Conservation (phyloP, 2,888 invertebrate genomes). For the Amblyjoppa fuscipennis region DNA sequence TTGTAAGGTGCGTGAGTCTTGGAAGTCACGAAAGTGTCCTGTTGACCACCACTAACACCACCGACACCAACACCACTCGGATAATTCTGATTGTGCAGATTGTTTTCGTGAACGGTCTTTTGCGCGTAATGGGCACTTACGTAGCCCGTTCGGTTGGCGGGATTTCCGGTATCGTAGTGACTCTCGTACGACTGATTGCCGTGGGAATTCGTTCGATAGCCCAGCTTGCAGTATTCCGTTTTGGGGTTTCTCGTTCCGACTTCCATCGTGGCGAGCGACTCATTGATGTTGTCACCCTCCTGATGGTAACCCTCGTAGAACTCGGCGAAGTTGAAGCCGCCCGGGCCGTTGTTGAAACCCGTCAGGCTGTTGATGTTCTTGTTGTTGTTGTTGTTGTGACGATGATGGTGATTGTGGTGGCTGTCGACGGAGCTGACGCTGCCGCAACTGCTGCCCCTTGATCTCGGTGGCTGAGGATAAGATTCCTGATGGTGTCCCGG, state of each 20-base stretch:
- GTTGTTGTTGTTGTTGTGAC: constrained; percentile 26
- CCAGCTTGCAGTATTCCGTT: constrained; percentile 70
- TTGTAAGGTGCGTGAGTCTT: constrained; percentile 69
- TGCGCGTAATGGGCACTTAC: constrained; percentile 67
- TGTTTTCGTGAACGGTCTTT: constrained; percentile 32
- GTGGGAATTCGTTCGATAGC: constrained; percentile 69
- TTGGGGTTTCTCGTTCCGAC: constrained; percentile 67
- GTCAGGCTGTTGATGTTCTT: constrained; percentile 24
- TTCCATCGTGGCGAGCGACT: constrained; percentile 49
- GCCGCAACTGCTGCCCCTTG: constrained; percentile 81
- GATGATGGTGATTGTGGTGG: constrained; percentile 64
- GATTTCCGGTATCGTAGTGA: constrained; percentile 68
- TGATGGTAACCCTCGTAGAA: constrained; percentile 81
- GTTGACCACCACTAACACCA: constrained; percentile 28
- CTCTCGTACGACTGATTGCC: constrained; percentile 73
- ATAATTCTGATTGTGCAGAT: constrained; percentile 18
- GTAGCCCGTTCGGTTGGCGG: constrained; percentile 57
- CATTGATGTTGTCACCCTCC: constrained; percentile 72
- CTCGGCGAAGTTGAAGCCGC: constrained; percentile 76
- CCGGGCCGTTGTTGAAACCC: constrained; percentile 65
- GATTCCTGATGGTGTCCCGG: constrained; percentile 72
- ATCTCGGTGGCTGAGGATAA: constrained; percentile 81
- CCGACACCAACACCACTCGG: background rate
- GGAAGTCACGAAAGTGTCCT: constrained; percentile 65
- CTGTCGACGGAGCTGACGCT: constrained; percentile 81